Base-by-base conservation (phyloP, 2,113 vertebrate genomes). In the Syrrhaptes paradoxus region DNA sequence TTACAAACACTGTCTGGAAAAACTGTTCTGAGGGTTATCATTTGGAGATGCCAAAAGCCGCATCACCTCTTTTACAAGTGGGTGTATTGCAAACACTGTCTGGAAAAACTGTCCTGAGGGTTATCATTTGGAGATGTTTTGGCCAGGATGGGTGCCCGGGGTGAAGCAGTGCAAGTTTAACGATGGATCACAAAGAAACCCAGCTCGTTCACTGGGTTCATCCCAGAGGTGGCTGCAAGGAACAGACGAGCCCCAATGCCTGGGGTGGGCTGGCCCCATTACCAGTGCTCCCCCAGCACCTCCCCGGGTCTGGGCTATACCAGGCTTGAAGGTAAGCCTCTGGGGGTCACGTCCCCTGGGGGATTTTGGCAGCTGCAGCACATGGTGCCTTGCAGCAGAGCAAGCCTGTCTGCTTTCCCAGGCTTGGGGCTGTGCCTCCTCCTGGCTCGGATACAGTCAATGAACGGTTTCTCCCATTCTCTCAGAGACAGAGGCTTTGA, bases 251-350 rank as follows among this genome's bases (percentile, higher is more conserved):
- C 3, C 11, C 11, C 0, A 0, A 17, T 57, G 32, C 38, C 73
- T 0, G 0, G 10, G 12, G 29, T 0, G 1, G 19, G 3, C 24
- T 72, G 74, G 25, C 22, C 16, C 22, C 1, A 1, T n/a, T 11
- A 4, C n/a, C 72, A 43, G 45, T 0, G 1, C 71, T 63, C 19
- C 5, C 41, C 11, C 51, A 6, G 63, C 72, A 6, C 21, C 26
- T 62, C 41, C 25, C n/a, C 29, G 17, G 63, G 4, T 2, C 51
- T 26, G 7, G 45, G 34, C 83, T 22, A 1, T 25, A 43, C 89
- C 66, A 49, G 3, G 8, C 41, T 43, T 2, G 3, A 24, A 28
- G 81, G 11, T 13, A 4, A n/a, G 18, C 26, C 70, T 41, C 9
- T 3, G 1, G 28, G 24, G 32, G 15, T 22, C 57, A 13, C 2